These are phyloP conservation scores for Rhagonycha fulva DNA, from an alignment of 2,888 invertebrate genomes.

Conservation along the genomic window DNA sequence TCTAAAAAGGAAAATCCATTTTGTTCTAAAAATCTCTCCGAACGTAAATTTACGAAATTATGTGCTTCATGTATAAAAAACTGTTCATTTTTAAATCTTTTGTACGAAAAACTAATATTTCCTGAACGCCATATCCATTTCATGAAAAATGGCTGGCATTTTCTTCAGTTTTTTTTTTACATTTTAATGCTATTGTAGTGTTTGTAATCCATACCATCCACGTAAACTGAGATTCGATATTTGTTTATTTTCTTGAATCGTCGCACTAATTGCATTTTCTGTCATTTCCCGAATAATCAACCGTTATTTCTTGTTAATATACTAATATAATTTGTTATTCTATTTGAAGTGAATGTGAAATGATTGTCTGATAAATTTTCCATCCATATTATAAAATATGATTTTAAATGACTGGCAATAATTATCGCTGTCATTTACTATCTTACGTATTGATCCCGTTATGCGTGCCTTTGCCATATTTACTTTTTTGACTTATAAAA, in stretches of 20 bases:
- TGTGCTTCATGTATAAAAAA: not conserved
- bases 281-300: not conserved
- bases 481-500: too few relatives aligned
- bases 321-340: not conserved
- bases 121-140: not conserved
- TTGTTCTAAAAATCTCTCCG: not conserved
- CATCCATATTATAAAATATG: too few relatives aligned
- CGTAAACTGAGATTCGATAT: not conserved
- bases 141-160: not conserved
- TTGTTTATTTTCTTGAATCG: slow-evolving; percentile 4
- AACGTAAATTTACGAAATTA: not conserved
- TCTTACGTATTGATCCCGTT: too few relatives aligned
- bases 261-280: slow-evolving; percentile 8
- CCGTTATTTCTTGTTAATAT: slow-evolving; percentile 2
- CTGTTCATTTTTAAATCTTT: not conserved
- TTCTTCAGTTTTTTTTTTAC: not conserved
- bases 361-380: too few relatives aligned
- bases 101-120: not conserved
- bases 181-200: not conserved
- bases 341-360: not conserved
- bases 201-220: not conserved
- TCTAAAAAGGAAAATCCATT: not conserved
- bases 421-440: too few relatives aligned
- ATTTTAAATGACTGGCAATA: too few relatives aligned
- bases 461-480: too few relatives aligned